Evolutionary conservation across 2,113 vertebrate species (phyloP).

Genomic region (Sclerurus mexicanus): DNA sequence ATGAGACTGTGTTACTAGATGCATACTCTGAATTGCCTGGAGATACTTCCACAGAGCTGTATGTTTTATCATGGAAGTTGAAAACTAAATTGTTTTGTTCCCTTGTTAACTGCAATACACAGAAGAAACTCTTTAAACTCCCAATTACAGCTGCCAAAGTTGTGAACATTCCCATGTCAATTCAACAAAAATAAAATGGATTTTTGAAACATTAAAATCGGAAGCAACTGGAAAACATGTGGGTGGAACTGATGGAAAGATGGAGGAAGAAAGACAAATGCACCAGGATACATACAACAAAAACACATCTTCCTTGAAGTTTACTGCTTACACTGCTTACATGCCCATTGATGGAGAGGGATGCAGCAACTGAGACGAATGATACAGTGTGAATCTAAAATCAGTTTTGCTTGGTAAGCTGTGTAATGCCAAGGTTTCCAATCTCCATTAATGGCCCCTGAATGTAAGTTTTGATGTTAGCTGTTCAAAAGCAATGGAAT

Average conservation of each 20-base stretch:
- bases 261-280: background rate
- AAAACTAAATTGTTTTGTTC: conserved; percentile 27
- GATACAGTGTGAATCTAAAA: background rate
- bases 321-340: background rate
- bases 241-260: background rate
- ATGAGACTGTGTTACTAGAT: background rate
- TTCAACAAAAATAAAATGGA: background rate
- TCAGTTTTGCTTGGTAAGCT: background rate
- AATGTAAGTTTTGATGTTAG: background rate
- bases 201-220: background rate
- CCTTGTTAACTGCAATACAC: background rate
- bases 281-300: background rate
- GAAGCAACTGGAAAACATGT: background rate
- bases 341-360: background rate
- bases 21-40: background rate
- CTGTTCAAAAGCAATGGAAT: background rate
- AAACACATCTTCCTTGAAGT: background rate
- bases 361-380: background rate
- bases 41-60: background rate
- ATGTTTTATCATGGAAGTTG: conserved; percentile 25
- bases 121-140: background rate
- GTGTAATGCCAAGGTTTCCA: background rate
- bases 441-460: background rate
- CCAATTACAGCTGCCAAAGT: conserved; percentile 5
- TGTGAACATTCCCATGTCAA: background rate